Evolutionary conservation across 2,113 vertebrate species (phyloP), one percentile per base, ranked within the genome.

Genomic region (Chaenogobius annularis): DNA sequence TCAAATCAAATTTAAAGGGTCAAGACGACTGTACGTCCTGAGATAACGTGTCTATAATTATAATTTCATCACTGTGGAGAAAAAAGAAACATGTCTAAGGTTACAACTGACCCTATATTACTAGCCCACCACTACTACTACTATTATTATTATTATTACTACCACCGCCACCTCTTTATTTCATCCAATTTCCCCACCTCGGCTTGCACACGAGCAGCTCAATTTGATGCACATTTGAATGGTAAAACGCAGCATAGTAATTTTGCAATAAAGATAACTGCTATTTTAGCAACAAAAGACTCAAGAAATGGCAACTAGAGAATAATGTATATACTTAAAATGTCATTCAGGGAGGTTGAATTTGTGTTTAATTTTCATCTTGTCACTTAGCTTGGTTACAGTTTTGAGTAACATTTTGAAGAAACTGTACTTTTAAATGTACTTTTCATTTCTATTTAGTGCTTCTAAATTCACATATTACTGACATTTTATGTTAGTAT

Each of bases 101-200:
- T 54, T 46, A 0, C 37, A 50, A 1, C 47, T 50, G 47, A 15
- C 47, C 7, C 1, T n/a, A 1, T n/a, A 19, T 50, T 50, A 50
- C 15, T 26, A n/a, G n/a, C n/a, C n/a, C n/a, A n/a, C n/a, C n/a
- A n/a, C n/a, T n/a, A n/a, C n/a, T n/a, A n/a, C n/a, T n/a, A n/a
- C n/a, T n/a, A 8, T 19, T n/a, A 52, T 0, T 10, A 54, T 2
- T n/a, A 52, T 19, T n/a, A 52, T 19, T n/a, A n/a, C 7, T 52
- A 52, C 7, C 5, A 48, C 4, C 47, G 3, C 47, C 47, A 15
- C 13, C 46, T 67, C 83, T 84, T 88, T 82, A 86, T 88, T 85
- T 63, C 22, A 56, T 77, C 69, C 75, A 72, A 61, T 74, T 72
- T 66, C 47, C 1, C 70, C 59, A 62, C 70, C 70, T 58, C 55